Conservation (phyloP, 2,797 vertebrate genomes). For the Eupleurogrammus muticus region DNA sequence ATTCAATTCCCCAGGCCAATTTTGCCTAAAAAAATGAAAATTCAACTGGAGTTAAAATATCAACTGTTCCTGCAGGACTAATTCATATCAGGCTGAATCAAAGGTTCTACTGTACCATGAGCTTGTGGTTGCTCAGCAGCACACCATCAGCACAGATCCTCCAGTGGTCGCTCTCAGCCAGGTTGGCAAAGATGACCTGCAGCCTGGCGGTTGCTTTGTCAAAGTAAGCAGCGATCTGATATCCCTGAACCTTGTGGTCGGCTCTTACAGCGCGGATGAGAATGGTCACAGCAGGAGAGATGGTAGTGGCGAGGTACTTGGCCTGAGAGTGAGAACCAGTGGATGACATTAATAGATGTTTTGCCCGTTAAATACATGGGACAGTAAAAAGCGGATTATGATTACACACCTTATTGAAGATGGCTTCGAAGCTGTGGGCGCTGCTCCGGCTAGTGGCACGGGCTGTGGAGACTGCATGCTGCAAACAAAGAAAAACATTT, state of each 20-base stretch:
- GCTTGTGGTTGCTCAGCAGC: conserved; percentile 84
- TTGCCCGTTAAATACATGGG: background rate
- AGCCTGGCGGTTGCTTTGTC: conserved; percentile 74
- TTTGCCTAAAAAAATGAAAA: conserved; percentile 75
- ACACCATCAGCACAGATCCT: conserved; percentile 86
- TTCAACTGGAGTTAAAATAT: background rate
- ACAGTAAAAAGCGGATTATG: background rate
- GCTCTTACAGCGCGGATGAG: conserved; percentile 80
- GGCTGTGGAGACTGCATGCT: conserved; percentile 63
- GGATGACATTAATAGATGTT: background rate
- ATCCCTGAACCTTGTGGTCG: conserved; percentile 81
- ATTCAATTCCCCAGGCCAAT: conserved; percentile 85
- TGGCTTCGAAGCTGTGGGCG: conserved; percentile 78
- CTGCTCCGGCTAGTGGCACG: conserved; percentile 66
- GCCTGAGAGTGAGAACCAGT: conserved; percentile 68
- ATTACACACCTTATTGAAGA: conserved; percentile 75
- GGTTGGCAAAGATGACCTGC: conserved; percentile 84
- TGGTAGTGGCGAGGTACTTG: conserved; percentile 78
- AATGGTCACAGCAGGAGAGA: conserved; percentile 75
- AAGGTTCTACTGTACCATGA: conserved; percentile 77
- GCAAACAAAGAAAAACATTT: conserved; percentile 37
- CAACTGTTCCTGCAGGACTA: background rate
- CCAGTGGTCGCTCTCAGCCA: conserved; percentile 83
- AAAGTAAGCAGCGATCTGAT: conserved; percentile 84
- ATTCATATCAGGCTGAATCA: background rate